These are phyloP conservation scores for Frankliniella intonsa DNA, from an alignment of 2,888 invertebrate species.

Conservation along the genomic window DNA sequence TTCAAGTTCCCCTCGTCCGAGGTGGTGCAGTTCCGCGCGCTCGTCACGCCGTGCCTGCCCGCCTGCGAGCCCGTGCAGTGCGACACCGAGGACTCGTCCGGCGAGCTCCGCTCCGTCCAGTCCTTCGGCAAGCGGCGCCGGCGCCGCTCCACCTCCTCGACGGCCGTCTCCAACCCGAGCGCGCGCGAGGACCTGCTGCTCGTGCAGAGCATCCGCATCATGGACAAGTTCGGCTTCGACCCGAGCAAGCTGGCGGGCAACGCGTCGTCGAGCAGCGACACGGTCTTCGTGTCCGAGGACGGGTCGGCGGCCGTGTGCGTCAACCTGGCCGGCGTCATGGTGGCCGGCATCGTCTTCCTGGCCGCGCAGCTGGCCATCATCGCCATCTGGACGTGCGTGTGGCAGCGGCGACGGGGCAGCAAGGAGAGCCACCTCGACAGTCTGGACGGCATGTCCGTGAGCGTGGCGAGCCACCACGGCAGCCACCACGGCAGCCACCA, in stretches of 20 bases:
- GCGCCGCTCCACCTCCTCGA: conserved; percentile 44
- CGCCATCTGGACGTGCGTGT: conserved; percentile 82
- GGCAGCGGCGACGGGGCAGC: conserved; percentile 58
- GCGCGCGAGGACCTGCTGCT: conserved; percentile 73
- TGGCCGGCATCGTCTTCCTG: conserved; percentile 79
- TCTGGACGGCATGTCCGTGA: conserved; percentile 58
- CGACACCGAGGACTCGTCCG: conserved; percentile 72
- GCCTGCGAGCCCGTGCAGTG: conserved; percentile 89
- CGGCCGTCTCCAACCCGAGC: conserved; percentile 40
- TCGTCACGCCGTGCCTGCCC: conserved; percentile 92
- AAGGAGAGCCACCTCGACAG: conserved; percentile 53
- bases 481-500: conserved; percentile 47
- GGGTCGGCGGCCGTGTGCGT: conserved; percentile 54
- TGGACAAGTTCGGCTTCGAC: conserved; percentile 83
- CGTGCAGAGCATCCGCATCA: conserved; percentile 87
- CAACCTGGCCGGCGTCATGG: conserved; percentile 73
- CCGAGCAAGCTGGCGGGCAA: conserved; percentile 48
- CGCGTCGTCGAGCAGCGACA: conserved; percentile 52
- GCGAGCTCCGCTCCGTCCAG: conserved; percentile 46
- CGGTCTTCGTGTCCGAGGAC: conserved; percentile 64
- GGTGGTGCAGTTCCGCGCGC: conserved; percentile 90
- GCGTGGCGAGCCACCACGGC: conserved; percentile 57
- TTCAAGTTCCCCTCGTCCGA: conserved; percentile 95
- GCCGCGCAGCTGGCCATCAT: conserved; percentile 82
- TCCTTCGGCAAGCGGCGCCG: conserved; percentile 54